Evolutionary conservation across 2,797 vertebrate species (phyloP), one percentile per base, ranked within the genome.

Genomic region (Apogon hyalosoma): DNA sequence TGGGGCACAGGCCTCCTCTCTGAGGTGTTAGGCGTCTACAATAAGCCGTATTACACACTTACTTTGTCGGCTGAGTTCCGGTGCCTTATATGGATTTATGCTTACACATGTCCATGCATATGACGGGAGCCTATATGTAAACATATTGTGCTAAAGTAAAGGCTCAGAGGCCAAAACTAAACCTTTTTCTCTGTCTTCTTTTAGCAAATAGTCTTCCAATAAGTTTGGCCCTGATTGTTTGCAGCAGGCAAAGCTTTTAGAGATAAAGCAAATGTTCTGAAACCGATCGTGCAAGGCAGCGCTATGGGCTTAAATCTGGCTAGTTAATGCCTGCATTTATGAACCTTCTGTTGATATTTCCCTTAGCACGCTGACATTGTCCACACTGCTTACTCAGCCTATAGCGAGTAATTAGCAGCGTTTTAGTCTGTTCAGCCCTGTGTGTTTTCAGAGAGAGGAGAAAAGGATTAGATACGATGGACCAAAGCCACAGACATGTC

Each of bases 341-440:
- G 80, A 86, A 88, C 87, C 87, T 79, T 89, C 85, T 92, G 89
- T 86, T 63, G 47, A 73, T 71, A 58, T 86, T 90, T 83, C 85
- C 82, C 81, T 70, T 15, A 82, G 85, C 85, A 60, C 67, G 28
- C 70, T 54, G 75, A 87, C 83, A 79, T 12, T 39, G 59, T 80
- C 75, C 66, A 40, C 62, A 53, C 63, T 85, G 88, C 90, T 88
- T 84, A 86, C 85, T 90, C 88, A 92, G 90, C 84, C 84, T 83
- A 63, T 77, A 78, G 80, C 52, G 14, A 73, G 76, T 87, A 84
- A 92, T 91, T 90, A 89, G 73, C 59, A 62, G 54, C 50, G n/a
- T 77, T 87, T 86, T 74, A 61, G 74, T 87, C 81, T 55, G 65
- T 84, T 83, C 79, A 77, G 85, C 85, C 74, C 67, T 39, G 64